Conservation (phyloP, 2,113 vertebrate genomes). For the Promerops cafer region DNA sequence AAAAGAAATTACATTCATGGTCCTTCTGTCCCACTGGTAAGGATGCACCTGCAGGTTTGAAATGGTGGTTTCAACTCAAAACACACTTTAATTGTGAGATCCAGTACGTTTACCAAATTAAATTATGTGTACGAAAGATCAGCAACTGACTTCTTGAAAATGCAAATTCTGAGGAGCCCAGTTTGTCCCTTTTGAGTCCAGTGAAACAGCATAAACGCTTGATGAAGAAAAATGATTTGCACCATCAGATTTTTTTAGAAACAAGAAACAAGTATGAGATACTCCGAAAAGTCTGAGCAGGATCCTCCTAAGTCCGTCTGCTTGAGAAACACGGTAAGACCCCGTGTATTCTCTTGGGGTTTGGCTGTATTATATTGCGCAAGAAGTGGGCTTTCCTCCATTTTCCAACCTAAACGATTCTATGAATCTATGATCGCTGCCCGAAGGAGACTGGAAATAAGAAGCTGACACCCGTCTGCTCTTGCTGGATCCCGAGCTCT, state of each 20-base stretch:
- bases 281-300: background rate
- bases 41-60: background rate
- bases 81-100: background rate
- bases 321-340: background rate
- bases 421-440: background rate
- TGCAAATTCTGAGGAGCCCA: background rate
- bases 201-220: background rate
- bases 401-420: background rate
- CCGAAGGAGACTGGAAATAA: background rate
- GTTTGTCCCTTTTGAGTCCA: background rate
- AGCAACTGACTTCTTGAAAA: background rate
- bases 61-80: background rate
- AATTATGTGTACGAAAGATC: background rate
- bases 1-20: background rate
- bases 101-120: background rate
- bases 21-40: background rate
- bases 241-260: background rate
- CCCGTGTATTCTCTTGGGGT: background rate
- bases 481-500: background rate
- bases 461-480: background rate
- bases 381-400: background rate
- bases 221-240: background rate
- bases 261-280: background rate
- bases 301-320: background rate
- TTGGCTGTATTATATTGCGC: background rate